phyloP scores from a whole-genome alignment of 2,113 vertebrate genomes.

The Coryphaenoides rupestris region DNA sequence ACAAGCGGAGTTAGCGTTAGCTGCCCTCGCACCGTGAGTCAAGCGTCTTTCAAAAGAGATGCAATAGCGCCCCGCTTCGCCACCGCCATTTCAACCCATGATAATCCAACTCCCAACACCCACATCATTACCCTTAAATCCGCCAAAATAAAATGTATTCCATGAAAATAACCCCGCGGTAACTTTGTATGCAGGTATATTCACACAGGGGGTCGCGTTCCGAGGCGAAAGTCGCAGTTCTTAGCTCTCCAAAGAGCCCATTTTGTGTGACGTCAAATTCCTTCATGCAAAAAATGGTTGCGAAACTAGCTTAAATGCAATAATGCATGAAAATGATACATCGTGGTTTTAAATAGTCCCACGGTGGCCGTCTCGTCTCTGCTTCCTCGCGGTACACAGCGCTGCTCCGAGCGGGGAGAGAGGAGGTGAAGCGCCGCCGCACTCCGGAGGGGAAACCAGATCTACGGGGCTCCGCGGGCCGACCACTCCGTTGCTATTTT shows the following conservation, averaged over 20 bases:
- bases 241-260: conserved; percentile 62
- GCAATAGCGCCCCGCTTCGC: conserved; percentile 87
- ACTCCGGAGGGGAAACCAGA: conserved; percentile 77
- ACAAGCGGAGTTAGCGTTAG: conserved; percentile 64
- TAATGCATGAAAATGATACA: neutral
- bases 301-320: neutral
- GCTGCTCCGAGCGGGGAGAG: conserved; percentile 65
- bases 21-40: conserved; percentile 49
- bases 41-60: conserved; percentile 75
- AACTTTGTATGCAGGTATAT: conserved; percentile 32
- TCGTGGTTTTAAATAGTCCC: conserved; percentile 40
- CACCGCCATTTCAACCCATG: conserved; percentile 83
- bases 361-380: conserved; percentile 48
- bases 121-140: conserved; percentile 76
- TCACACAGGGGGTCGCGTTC: conserved; percentile 42
- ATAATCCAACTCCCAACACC: conserved; percentile 82
- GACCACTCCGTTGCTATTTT: conserved; percentile 63
- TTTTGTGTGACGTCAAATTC: conserved; percentile 75
- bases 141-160: conserved; percentile 52
- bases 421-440: conserved; percentile 71
- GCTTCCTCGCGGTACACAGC: conserved; percentile 65
- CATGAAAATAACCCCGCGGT: conserved; percentile 52
- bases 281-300: conserved; percentile 61
- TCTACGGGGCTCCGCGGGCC: conserved; percentile 69
- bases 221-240: conserved; percentile 57